phyloP scores from a whole-genome alignment of 2,113 vertebrate species.

The Trachemys scripta region DNA sequence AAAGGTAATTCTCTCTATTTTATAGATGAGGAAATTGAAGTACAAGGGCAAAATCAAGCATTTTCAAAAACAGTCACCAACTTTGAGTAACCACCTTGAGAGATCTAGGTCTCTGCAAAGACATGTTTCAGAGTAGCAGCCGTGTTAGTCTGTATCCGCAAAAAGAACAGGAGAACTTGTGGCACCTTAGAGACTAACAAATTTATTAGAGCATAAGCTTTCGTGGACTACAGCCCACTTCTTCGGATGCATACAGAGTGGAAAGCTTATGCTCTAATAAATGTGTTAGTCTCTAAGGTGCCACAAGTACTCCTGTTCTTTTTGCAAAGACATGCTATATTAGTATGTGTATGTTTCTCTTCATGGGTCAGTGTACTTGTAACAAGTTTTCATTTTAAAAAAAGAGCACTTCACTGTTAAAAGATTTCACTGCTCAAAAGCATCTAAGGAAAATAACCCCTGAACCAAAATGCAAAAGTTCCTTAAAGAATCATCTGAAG shows the following conservation, averaged over 20 bases:
- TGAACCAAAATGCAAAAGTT: not conserved
- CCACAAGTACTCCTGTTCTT: too few relatives aligned
- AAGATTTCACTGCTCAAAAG: not conserved
- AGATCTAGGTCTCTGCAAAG: not conserved
- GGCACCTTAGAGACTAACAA: too few relatives aligned
- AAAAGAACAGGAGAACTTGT: too few relatives aligned
- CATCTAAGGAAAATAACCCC: not conserved
- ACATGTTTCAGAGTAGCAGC: too few relatives aligned
- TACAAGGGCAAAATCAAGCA: not conserved
- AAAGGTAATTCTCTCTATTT: not conserved
- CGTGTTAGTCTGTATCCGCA: too few relatives aligned
- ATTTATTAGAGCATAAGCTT: too few relatives aligned
- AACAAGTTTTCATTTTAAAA: not conserved
- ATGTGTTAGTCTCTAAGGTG: too few relatives aligned
- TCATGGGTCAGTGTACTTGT: not conserved
- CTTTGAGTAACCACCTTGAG: not conserved
- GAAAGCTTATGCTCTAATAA: too few relatives aligned
- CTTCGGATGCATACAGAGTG: too few relatives aligned
- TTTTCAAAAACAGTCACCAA: not conserved
- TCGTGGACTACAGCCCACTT: too few relatives aligned
- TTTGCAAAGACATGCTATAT: accelerated
- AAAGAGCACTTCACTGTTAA: not conserved
- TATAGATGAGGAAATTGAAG: not conserved
- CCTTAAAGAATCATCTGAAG: not conserved
- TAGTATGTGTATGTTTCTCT: not conserved